These are phyloP conservation scores for Meriones psammophilus DNA, from an alignment of 2,797 vertebrate species.

Conservation along the genomic window DNA sequence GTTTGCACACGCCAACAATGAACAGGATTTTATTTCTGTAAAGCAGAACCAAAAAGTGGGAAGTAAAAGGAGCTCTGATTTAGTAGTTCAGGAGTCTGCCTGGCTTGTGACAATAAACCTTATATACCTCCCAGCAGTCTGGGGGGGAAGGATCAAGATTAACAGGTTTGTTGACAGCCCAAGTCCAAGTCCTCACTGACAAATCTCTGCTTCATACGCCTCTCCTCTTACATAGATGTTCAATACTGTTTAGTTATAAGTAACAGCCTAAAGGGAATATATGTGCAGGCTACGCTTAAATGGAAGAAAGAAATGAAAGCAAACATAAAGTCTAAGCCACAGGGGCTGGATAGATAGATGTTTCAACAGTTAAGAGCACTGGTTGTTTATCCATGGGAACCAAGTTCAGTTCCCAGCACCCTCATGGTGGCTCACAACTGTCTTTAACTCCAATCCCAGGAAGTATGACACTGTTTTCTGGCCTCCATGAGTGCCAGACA, in stretches of 20 bases:
- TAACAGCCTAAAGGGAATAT: neutral
- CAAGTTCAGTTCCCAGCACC: neutral
- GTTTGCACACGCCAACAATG: neutral
- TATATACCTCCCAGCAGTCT: neutral
- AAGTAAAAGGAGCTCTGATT: neutral
- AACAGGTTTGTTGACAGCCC: neutral
- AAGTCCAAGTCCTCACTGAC: neutral
- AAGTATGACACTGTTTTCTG: neutral
- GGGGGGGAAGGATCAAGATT: rapidly evolving
- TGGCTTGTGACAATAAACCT: neutral
- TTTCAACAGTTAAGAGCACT: neutral
- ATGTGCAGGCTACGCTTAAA: neutral
- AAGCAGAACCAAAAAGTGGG: neutral
- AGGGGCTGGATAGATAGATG: neutral
- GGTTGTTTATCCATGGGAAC: too few species aligned
- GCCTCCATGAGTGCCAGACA: neutral
- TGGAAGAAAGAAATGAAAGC: neutral
- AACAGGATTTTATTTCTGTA: neutral
- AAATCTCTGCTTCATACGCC: neutral
- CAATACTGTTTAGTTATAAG: neutral
- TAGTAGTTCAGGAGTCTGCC: neutral
- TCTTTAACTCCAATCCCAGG: neutral
- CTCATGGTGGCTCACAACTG: neutral
- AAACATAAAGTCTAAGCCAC: neutral
- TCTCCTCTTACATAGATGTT: neutral